Percentiles rank a stretch among this genome's conserved stretches.
These are phyloP conservation scores for Neelides sp. DNA, from an alignment of 1,140 invertebrate genomes.

Conservation along the genomic window DNA sequence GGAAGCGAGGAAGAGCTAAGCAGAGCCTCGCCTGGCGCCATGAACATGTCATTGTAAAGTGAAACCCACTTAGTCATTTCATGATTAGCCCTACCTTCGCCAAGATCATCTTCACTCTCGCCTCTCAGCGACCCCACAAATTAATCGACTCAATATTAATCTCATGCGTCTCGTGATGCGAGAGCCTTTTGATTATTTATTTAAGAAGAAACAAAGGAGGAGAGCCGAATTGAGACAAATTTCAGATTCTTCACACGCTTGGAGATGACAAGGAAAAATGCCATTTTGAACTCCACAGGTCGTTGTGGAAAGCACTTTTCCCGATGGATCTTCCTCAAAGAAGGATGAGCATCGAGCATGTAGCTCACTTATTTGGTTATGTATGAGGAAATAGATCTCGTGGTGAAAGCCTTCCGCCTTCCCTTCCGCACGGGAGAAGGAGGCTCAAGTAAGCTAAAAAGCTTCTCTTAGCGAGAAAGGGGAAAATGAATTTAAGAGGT, in stretches of 20 bases:
- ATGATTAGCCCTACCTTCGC: slow-evolving; percentile 5
- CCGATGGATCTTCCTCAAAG: slow-evolving; percentile 4
- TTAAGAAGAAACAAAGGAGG: too few species aligned
- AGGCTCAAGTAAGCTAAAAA: too few species aligned
- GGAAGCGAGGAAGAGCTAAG: not conserved
- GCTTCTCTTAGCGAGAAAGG: too few species aligned
- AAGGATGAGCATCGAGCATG: slow-evolving; percentile 8
- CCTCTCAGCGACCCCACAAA: too few species aligned
- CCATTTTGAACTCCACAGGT: slow-evolving; percentile 21
- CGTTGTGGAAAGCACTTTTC: slow-evolving; percentile 17
- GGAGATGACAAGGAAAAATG: slow-evolving; percentile 20
- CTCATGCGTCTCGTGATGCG: too few species aligned
- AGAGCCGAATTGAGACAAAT: slow-evolving; percentile 4
- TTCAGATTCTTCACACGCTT: slow-evolving; percentile 19
- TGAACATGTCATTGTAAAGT: slow-evolving; percentile 16
- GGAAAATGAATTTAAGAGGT: slow-evolving; percentile 22
- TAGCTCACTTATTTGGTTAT: slow-evolving; percentile 19
- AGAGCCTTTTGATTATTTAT: too few species aligned
- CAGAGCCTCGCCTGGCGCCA: slow-evolving; percentile 12
- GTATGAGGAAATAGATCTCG: slow-evolving; percentile 21
- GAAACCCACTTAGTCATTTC: slow-evolving; percentile 17
- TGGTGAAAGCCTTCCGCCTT: slow-evolving; percentile 12
- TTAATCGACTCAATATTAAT: too few species aligned
- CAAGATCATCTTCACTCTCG: not conserved
- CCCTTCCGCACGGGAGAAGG: not conserved